Base-by-base conservation (phyloP, 1,140 invertebrate species). In the Drosophila simulans region DNA sequence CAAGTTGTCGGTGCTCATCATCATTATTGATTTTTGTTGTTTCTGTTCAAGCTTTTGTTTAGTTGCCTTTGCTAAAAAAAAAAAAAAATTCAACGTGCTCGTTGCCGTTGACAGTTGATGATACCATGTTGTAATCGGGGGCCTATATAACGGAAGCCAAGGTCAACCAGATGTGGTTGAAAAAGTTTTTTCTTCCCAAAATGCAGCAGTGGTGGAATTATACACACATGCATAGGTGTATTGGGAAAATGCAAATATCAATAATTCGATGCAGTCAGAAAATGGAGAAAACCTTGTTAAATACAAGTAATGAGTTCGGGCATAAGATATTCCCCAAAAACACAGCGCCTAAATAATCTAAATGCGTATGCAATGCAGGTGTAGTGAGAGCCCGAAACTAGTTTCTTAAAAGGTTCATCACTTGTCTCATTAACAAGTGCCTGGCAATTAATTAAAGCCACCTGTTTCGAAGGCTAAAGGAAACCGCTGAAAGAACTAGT, bases 121-220 rank as follows among this genome's bases (percentile, higher is more conserved):
- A 59, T 71, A 76, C 70, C 58, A 70, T 75, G 82, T 80, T 88
- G 82, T 83, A 86, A 88, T 79, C 78, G 68, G 45, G 15, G 35
- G 54, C 62, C 82, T 88, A 69, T 69, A 68, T 86, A 88, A 88
- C 83, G 83, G 83, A 88, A 48, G 66, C 64, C 75, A 88, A 88
- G 83, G 83, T 88, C 79, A 88, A 80, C 84, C 83, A 88, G 84
- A 62, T 81, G 75, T 70, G 68, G 43, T 43, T 35, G 25, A 12
- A n/a, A 56, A 42, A 17, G 11, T 20, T 31, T 31, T 31, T 31
- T 31, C 27, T 7, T 31, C 8, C 8, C 39, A 11, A 11, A 46
- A n/a, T 2, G 0, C 40, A 31, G 20, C 46, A 15, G 12, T 8
- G 43, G 31, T 22, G 35, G 59, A 12, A 5, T 51, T 42, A 56